Evolutionary conservation across 2,113 vertebrate species (phyloP).

Genomic region (Perognathus longimembris): DNA sequence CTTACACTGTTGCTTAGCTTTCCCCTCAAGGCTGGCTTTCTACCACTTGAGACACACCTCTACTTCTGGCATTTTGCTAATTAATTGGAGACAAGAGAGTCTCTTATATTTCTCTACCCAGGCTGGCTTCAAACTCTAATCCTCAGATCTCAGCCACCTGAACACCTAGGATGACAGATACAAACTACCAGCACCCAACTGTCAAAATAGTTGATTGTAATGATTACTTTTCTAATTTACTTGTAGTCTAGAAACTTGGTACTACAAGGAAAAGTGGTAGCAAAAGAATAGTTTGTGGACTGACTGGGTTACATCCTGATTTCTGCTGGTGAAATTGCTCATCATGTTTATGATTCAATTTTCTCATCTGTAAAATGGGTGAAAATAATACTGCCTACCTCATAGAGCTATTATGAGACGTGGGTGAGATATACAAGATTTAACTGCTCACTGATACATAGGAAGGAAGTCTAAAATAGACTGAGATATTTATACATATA

Average conservation of each 20-base stretch:
- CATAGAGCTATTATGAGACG: neutral
- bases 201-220: neutral
- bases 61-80: no score
- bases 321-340: neutral
- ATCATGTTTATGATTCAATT: neutral
- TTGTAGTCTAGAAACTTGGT: neutral
- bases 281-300: neutral
- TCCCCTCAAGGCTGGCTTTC: no score
- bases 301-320: neutral
- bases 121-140: no score
- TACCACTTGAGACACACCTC: no score
- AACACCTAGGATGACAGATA: no score
- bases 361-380: neutral
- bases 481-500: neutral
- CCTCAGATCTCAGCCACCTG: no score
- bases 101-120: no score
- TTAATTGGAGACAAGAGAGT: no score
- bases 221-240: neutral
- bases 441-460: neutral
- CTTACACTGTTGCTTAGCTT: no score
- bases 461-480: neutral
- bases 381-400: neutral
- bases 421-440: neutral
- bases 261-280: neutral
- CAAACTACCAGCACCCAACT: neutral